Percentiles rank a stretch among this genome's conserved stretches.
Evolutionary conservation across 2,113 vertebrate species (phyloP).

Genomic region (Elachura formosa): DNA sequence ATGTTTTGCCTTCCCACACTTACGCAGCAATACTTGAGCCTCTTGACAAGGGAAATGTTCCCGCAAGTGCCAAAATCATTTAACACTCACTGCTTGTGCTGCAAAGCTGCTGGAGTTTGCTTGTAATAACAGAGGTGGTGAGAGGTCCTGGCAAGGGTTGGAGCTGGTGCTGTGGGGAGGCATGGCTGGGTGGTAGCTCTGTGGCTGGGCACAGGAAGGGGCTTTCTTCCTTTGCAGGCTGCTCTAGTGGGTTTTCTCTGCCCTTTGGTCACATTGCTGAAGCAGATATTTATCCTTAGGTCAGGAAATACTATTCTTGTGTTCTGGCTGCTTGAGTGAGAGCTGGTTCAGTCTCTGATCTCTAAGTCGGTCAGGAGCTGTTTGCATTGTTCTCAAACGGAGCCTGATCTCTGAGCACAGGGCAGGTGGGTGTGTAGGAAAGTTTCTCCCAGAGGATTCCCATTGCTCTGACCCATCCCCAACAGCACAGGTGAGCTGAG

Average conservation of each 20-base stretch:
- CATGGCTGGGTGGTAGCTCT: neutral
- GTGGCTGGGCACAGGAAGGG: neutral
- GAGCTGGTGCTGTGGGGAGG: neutral
- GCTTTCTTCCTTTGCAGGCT: neutral
- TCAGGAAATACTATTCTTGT: neutral
- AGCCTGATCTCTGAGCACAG: neutral
- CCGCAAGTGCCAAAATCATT: neutral
- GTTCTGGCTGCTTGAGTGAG: neutral
- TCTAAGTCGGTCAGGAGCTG: fast-evolving
- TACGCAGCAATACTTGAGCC: neutral
- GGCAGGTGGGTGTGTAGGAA: fast-evolving
- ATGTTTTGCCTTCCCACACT: neutral
- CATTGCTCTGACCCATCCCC: neutral
- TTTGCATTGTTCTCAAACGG: neutral
- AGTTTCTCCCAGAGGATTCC: neutral
- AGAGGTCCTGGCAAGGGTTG: neutral
- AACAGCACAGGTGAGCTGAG: neutral
- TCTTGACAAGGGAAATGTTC: neutral
- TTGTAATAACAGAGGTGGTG: fast-evolving
- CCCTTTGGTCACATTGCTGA: neutral
- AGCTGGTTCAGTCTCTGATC: neutral
- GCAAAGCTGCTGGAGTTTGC: neutral
- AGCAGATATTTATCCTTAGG: neutral
- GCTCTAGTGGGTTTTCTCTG: neutral
- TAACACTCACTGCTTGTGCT: neutral